phyloP scores from a whole-genome alignment of 2,888 invertebrate species.

The Phragmatobia fuliginosa region DNA sequence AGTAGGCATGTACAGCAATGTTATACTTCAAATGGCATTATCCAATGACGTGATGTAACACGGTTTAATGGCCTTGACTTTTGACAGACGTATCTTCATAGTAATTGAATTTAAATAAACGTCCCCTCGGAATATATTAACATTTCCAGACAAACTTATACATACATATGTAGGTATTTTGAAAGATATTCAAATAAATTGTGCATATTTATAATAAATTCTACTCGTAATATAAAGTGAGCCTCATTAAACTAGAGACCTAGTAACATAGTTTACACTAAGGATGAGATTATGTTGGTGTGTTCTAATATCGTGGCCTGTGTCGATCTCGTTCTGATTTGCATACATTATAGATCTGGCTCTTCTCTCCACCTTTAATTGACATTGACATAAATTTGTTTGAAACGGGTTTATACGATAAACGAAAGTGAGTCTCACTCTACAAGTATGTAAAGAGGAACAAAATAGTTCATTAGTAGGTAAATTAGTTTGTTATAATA shows the following conservation, averaged over 20 bases:
- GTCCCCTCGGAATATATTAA: slow-evolving; percentile 70
- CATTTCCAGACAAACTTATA: slow-evolving; percentile 62
- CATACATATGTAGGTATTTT: slow-evolving; percentile 55
- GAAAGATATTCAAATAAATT: slow-evolving; percentile 49
- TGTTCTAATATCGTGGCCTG: slow-evolving; percentile 25
- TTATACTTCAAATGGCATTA: slow-evolving; percentile 35
- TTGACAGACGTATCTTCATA: slow-evolving; percentile 58
- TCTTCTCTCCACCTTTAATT: slow-evolving; percentile 71
- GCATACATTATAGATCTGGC: slow-evolving; percentile 46
- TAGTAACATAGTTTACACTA: slow-evolving; percentile 19
- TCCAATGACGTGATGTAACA: slow-evolving; percentile 39
- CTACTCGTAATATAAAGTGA: not conserved
- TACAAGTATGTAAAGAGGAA: slow-evolving; percentile 60
- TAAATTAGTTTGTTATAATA: slow-evolving; percentile 36
- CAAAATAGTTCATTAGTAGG: slow-evolving; percentile 13
- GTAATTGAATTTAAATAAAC: slow-evolving; percentile 54
- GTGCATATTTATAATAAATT: slow-evolving; percentile 34
- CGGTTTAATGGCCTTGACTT: slow-evolving; percentile 62
- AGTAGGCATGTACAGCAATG: slow-evolving; percentile 7
- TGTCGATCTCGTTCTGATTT: slow-evolving; percentile 28
- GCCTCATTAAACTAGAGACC: slow-evolving; percentile 20
- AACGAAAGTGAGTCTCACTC: slow-evolving; percentile 70
- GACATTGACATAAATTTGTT: slow-evolving; percentile 78
- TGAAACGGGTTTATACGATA: slow-evolving; percentile 70
- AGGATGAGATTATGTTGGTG: slow-evolving; percentile 9